Evolutionary conservation across 2,113 vertebrate species (phyloP).

Genomic region (Peromyscus californicus): DNA sequence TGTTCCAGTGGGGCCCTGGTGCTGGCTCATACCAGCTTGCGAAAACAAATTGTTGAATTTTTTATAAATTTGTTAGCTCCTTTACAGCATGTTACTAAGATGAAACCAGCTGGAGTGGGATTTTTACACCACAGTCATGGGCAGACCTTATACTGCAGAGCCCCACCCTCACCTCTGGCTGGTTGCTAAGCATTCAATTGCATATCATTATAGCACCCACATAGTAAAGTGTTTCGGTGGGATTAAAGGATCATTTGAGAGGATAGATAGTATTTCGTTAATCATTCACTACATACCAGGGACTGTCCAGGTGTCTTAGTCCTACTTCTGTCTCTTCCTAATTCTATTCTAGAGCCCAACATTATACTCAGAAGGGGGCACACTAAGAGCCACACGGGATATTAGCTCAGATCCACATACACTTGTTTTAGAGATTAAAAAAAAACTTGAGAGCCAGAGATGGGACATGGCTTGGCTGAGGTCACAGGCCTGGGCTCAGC

Average conservation of each 20-base stretch:
- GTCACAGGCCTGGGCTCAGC: neutral
- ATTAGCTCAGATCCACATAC: neutral
- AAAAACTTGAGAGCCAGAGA: neutral
- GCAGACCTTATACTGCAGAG: neutral
- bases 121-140: neutral
- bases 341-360: neutral
- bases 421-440: neutral
- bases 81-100: neutral
- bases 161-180: neutral
- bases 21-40: neutral
- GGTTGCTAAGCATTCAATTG: neutral
- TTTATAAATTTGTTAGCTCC: slow-evolving; percentile 20
- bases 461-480: neutral
- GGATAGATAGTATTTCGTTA: neutral
- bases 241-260: neutral
- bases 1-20: neutral
- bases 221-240: neutral
- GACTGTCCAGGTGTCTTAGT: neutral
- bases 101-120: neutral
- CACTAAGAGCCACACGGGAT: neutral
- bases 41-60: neutral
- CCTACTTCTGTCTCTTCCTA: neutral
- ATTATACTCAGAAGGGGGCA: neutral
- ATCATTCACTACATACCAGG: neutral
- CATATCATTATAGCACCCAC: no score